Evolutionary conservation across 35 echinoderm and acorn worm genomes (phyloP).

Genomic region (Apostichopus japonicus): DNA sequence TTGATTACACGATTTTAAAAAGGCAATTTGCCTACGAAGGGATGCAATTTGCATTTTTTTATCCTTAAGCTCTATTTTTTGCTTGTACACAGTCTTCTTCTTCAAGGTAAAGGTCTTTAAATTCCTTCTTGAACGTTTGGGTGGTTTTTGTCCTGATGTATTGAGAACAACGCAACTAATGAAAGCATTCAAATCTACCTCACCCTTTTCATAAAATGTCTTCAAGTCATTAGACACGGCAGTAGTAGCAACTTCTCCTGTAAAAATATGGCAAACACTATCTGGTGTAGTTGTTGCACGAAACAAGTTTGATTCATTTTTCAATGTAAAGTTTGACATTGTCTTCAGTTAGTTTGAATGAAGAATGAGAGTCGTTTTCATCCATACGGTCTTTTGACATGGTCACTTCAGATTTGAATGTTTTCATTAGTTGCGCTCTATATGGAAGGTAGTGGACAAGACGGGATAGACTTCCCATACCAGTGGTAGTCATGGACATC

Average conservation of each 20-base stretch:
- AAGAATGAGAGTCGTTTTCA: too few relatives aligned
- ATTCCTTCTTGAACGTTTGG: slow-evolving; percentile 40
- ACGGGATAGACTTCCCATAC: slow-evolving; percentile 14
- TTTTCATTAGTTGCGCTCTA: neutral
- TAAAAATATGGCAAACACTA: slow-evolving; percentile 21
- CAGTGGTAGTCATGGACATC: slow-evolving; percentile 37
- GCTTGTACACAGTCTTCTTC: slow-evolving; percentile 20
- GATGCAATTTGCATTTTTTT: slow-evolving; percentile 50
- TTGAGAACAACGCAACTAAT: slow-evolving; percentile 50
- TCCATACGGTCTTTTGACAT: too few relatives aligned
- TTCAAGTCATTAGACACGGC: neutral
- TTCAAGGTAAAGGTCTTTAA: neutral
- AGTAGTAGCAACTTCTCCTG: neutral
- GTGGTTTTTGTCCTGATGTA: slow-evolving; percentile 19
- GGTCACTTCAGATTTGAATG: neutral
- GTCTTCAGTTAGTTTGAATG: too few relatives aligned
- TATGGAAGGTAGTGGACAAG: slow-evolving; percentile 30
- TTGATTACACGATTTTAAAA: slow-evolving; percentile 20
- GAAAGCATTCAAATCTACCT: slow-evolving; percentile 33
- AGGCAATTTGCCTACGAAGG: neutral
- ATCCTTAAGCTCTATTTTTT: slow-evolving; percentile 32
- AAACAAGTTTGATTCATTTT: too few relatives aligned
- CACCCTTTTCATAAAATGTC: slow-evolving; percentile 39
- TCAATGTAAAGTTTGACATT: too few relatives aligned
- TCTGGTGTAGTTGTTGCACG: neutral